Evolutionary conservation across 2,888 invertebrate species (phyloP).

Genomic region (Emmelina monodactyla): DNA sequence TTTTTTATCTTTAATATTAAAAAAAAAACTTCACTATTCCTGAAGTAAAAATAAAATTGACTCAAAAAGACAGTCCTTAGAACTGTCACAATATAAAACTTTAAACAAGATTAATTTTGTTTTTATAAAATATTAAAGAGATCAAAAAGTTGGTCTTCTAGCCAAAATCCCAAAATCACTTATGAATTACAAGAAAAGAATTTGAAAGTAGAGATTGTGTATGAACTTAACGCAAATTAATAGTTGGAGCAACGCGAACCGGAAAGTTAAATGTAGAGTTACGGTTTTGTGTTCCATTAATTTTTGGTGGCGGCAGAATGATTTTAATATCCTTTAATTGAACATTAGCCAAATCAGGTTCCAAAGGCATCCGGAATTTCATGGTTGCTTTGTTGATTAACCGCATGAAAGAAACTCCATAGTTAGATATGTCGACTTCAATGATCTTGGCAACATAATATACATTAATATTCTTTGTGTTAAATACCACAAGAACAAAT

Average conservation of each 20-base stretch:
- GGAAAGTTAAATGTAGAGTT: conserved; percentile 7
- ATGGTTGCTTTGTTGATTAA: conserved; percentile 7
- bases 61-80: no score
- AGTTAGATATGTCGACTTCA: background rate
- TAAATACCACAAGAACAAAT: conserved; percentile 7
- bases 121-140: no score
- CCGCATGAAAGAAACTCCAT: conserved; percentile 8
- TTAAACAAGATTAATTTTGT: no score
- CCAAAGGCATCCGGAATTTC: conserved; percentile 10
- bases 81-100: no score
- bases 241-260: conserved; percentile 8
- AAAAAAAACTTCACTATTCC: no score
- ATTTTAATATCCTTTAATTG: conserved; percentile 9
- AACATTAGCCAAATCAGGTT: conserved; percentile 9
- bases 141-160: no score
- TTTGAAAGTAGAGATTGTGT: no score
- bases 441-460: conserved; percentile 10
- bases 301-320: conserved; percentile 9
- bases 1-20: no score
- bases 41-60: no score
- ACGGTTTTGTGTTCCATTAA: conserved; percentile 10
- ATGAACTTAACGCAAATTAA: conserved; percentile 7
- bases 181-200: no score
- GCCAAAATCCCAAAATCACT: no score
- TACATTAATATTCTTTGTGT: conserved; percentile 9